Conservation (phyloP, 2,113 vertebrate species). For the Indicator maculatus region DNA sequence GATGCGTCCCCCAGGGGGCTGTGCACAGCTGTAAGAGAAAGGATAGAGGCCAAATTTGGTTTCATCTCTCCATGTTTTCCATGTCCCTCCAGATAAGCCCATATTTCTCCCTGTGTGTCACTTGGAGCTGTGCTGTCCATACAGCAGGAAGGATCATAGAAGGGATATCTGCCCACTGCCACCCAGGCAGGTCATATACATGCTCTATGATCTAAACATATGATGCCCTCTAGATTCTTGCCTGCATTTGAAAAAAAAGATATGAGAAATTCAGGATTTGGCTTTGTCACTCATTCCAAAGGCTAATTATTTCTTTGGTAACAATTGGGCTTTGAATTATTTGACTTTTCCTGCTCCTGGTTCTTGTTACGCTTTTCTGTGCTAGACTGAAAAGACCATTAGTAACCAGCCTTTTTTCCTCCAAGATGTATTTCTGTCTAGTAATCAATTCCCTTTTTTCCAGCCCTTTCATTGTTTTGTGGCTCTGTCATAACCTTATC, state of each 20-base stretch:
- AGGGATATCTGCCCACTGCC: neutral
- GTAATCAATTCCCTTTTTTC: neutral
- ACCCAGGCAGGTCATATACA: too few species aligned
- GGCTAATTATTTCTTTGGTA: neutral
- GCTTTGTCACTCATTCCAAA: neutral
- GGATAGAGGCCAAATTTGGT: neutral
- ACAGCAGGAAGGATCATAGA: accelerated
- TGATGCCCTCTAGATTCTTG: neutral
- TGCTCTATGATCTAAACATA: neutral
- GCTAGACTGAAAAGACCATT: neutral
- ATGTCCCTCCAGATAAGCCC: neutral
- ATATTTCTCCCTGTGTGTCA: accelerated
- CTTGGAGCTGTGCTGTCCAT: neutral
- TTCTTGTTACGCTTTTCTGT: neutral
- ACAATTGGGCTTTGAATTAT: neutral
- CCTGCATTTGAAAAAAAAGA: neutral
- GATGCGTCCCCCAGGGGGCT: neutral
- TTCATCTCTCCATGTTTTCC: accelerated
- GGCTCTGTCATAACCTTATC: neutral
- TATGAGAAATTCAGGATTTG: neutral
- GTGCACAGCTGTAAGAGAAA: neutral
- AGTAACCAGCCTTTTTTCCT: neutral
- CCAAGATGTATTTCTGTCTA: neutral
- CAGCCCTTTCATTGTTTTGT: neutral
- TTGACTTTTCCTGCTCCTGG: neutral